phyloP scores from a whole-genome alignment of 2,797 vertebrate species.

The Eptatretus atami region DNA sequence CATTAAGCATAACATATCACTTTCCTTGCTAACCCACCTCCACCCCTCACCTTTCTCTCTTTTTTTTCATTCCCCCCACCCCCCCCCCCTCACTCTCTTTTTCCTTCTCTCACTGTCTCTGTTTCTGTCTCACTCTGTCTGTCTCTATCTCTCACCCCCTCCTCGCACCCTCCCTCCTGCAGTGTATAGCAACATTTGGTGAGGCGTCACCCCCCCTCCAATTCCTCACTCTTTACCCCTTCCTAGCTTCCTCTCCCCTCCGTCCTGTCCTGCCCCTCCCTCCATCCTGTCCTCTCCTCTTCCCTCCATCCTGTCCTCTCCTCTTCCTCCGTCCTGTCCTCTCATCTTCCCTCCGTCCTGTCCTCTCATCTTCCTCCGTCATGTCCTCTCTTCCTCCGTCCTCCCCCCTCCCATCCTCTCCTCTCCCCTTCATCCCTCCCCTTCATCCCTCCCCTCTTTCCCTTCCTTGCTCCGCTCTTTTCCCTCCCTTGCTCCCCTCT shows the following conservation, averaged over 20 bases:
- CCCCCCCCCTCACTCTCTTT: neutral
- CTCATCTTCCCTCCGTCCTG: neutral
- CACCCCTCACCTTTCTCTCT: no score
- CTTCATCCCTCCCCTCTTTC: neutral
- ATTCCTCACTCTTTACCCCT: neutral
- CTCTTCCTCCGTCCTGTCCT: neutral
- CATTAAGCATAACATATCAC: no score
- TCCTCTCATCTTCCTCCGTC: neutral
- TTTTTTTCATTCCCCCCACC: neutral
- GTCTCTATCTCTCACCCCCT: neutral
- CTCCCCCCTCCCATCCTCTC: neutral
- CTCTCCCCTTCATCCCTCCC: neutral
- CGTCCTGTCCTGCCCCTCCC: neutral
- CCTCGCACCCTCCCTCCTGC: neutral
- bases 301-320: neutral
- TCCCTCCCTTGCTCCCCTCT: no score
- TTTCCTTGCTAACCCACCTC: no score
- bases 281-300: neutral
- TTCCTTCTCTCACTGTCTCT: neutral
- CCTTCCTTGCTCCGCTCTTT: no score
- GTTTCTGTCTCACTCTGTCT: neutral
- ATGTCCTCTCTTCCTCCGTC: neutral
- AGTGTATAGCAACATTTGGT: no score
- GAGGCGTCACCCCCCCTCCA: neutral
- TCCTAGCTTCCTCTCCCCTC: neutral